phyloP scores from a whole-genome alignment of 2,113 vertebrate genomes.

The Heterochromis multidens region DNA sequence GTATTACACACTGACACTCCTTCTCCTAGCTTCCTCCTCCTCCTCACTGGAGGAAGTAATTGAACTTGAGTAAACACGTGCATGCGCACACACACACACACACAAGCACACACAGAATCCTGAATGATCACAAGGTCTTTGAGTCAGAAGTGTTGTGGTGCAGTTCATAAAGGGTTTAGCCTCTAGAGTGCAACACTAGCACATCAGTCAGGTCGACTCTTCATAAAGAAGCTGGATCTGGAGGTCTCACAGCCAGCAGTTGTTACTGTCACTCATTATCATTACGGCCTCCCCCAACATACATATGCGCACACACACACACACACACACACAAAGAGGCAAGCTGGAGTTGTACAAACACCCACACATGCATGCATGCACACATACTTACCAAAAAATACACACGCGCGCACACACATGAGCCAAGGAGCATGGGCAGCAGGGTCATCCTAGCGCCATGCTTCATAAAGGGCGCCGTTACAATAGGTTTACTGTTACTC shows the following conservation, averaged over 20 bases:
- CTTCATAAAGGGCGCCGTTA: slow-evolving; percentile 70
- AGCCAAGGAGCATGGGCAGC: slow-evolving; percentile 66
- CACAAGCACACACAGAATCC: not conserved
- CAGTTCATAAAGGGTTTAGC: slow-evolving; percentile 6
- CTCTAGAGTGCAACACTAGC: slow-evolving; percentile 30
- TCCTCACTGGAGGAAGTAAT: slow-evolving; percentile 43
- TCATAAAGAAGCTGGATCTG: slow-evolving; percentile 35
- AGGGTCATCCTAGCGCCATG: slow-evolving; percentile 67
- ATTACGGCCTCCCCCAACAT: slow-evolving; percentile 34
- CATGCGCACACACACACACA: not conserved
- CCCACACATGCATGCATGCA: slow-evolving; percentile 50
- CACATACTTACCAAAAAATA: slow-evolving; percentile 38
- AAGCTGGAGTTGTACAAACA: slow-evolving; percentile 56
- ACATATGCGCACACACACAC: not conserved
- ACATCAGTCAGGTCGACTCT: slow-evolving; percentile 25
- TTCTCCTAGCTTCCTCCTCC: not conserved
- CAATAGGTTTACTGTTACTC: slow-evolving; percentile 74
- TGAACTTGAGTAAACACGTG: slow-evolving; percentile 51
- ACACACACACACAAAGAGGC: not conserved
- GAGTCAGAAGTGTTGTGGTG: not conserved
- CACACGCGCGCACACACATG: slow-evolving; percentile 40
- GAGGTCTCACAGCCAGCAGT: slow-evolving; percentile 52
- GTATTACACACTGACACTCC: slow-evolving; percentile 23
- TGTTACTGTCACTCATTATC: slow-evolving; percentile 71
- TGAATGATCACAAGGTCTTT: slow-evolving; percentile 17